A percentile compares a stretch with the other conserved stretches of the same genome.
These are phyloP conservation scores for Ametastegia equiseti DNA, from an alignment of 2,888 invertebrate genomes.

Conservation along the genomic window DNA sequence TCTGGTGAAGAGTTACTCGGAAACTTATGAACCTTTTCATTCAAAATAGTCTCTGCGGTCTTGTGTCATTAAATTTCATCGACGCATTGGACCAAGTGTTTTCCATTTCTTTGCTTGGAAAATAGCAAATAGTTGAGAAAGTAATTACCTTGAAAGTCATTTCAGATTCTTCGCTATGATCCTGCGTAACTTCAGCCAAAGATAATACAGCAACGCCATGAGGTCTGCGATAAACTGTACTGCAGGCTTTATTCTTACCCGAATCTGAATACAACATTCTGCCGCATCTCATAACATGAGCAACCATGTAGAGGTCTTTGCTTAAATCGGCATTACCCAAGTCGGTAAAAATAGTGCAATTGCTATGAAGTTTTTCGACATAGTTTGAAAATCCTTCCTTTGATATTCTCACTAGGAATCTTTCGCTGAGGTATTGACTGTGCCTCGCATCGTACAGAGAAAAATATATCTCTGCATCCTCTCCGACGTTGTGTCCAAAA, in stretches of 20 bases:
- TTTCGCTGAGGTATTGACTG: conserved; percentile 89
- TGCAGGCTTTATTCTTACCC: conserved; percentile 74
- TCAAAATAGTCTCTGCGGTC: no score
- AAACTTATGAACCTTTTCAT: no score
- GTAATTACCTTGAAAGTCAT: conserved; percentile 84
- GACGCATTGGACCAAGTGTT: background rate
- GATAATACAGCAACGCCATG: conserved; percentile 92
- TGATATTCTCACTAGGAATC: conserved; percentile 92
- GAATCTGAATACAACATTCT: conserved; percentile 86
- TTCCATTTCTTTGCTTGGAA: background rate
- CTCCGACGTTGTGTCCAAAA: conserved; percentile 90
- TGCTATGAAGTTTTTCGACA: conserved; percentile 90
- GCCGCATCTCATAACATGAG: conserved; percentile 93
- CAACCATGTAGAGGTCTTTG: conserved; percentile 91
- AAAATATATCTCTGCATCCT: conserved; percentile 93
- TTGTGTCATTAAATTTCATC: background rate
- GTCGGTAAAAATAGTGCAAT: conserved; percentile 92
- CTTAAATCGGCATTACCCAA: conserved; percentile 90
- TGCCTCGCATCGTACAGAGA: conserved; percentile 90
- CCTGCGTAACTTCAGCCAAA: conserved; percentile 82
- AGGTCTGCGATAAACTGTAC: conserved; percentile 83
- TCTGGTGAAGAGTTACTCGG: no score
- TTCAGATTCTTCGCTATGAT: conserved; percentile 86
- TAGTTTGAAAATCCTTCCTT: conserved; percentile 94
- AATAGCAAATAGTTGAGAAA: background rate